Evolutionary conservation across 2,113 vertebrate species (phyloP), one percentile per base, ranked within the genome.

Genomic region (Hiodon tergisus): DNA sequence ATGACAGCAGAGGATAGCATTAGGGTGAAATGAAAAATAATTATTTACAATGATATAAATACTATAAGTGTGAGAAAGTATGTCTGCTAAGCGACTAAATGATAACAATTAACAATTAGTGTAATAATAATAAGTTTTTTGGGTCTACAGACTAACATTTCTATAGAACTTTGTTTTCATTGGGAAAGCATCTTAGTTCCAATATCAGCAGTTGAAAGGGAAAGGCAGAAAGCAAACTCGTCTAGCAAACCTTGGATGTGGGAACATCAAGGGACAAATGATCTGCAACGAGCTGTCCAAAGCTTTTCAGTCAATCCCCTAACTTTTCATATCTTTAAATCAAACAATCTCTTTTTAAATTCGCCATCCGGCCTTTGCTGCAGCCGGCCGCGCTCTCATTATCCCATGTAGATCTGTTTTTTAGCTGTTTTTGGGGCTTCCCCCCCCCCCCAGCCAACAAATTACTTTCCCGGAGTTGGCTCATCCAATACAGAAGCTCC

Each of bases 301-400:
- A 68, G 62, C 54, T 68, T 48, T 60, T 51, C n/a, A 55, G 58
- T 57, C 46, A 68, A 67, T 59, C 58, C 11, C 46, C 65, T 67
- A 8, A 75, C 54, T 75, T 68, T 68, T 47, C 73, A 68, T n/a
- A 68, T 31, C 73, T 57, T 68, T 55, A 68, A 75, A 75, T 75
- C 55, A 58, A 75, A 75, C 53, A 0, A 46, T 51, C 13, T 11
- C 73, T 58, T 67, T 66, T 74, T 74, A 66, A 48, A 65, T 67
- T 67, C 73, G 58, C 54, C 3, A 4, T 48, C 62, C 73, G 7
- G 31, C 16, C 63, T 67, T 7, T n/a, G 55, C 63, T 50, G 31
- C 46, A 1, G 11, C 51, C 48, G 50, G 11, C 13, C 57, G 46
- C 65, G 55, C 11, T 68, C 65, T 51, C 73, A 75, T 68, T 75